Conservation (phyloP, 2,888 invertebrate genomes). For the Pegoplata infirma region DNA sequence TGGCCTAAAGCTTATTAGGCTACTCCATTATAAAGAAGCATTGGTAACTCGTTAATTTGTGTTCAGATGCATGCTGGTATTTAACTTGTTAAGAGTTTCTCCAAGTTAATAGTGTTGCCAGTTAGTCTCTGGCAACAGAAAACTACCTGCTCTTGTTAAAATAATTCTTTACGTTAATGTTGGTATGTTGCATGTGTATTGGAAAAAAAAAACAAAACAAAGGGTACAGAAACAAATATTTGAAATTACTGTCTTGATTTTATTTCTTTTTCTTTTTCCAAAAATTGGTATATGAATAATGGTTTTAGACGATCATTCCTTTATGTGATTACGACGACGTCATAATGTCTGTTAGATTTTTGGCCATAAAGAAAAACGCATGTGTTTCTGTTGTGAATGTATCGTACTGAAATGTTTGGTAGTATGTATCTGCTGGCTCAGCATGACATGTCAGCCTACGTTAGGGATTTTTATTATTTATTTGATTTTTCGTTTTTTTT, state of each 20-base stretch:
- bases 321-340: constrained; percentile 52
- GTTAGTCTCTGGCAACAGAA: constrained; percentile 69
- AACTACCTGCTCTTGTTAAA: constrained; percentile 47
- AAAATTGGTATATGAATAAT: constrained; percentile 62
- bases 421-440: constrained; percentile 40
- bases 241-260: constrained; percentile 35
- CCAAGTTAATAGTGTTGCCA: constrained; percentile 70
- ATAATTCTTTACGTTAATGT: background rate
- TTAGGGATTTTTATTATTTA: constrained; percentile 59
- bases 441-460: constrained; percentile 63
- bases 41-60: constrained; percentile 22
- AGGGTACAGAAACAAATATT: constrained; percentile 48
- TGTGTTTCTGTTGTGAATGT: no score
- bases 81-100: constrained; percentile 37
- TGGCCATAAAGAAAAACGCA: constrained; percentile 38
- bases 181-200: background rate
- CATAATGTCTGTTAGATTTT: constrained; percentile 60
- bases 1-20: constrained; percentile 46
- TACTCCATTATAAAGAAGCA: background rate
- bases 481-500: constrained; percentile 46
- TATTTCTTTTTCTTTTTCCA: constrained; percentile 24
- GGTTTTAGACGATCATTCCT: constrained; percentile 47
- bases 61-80: constrained; percentile 27
- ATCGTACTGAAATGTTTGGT: constrained; percentile 1
- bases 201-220: background rate